phyloP scores from a whole-genome alignment of 64 coral and sea anemone species.

The Hydrozoanthus tunicans region DNA sequence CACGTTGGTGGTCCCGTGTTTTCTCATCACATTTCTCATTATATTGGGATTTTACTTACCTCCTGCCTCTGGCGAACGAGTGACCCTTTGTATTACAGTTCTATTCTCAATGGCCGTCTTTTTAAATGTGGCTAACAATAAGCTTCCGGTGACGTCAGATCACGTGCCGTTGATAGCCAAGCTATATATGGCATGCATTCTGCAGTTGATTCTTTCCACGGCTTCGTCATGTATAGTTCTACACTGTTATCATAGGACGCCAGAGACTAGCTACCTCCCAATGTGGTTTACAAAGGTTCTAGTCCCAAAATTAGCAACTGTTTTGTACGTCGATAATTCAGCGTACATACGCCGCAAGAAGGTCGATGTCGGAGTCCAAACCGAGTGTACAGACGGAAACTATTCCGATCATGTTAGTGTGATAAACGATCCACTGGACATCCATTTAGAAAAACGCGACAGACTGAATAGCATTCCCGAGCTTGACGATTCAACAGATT shows the following conservation, averaged over 20 bases:
- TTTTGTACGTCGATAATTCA: conserved; percentile 16
- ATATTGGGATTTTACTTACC: conserved; percentile 25
- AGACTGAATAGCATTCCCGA: conserved; percentile 16
- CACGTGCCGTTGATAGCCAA: conserved; percentile 50
- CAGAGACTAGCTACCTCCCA: conserved; percentile 5
- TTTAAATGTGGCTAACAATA: conserved; percentile 42
- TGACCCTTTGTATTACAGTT: conserved; percentile 17
- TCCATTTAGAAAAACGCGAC: not conserved
- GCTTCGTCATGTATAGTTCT: conserved; percentile 36
- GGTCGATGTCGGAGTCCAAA: conserved; percentile 5
- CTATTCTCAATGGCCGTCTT: conserved; percentile 43
- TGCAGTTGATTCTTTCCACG: conserved; percentile 42
- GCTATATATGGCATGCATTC: conserved; percentile 45
- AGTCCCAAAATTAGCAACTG: conserved; percentile 13
- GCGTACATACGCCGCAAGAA: not conserved
- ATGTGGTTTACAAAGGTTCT: conserved; percentile 32
- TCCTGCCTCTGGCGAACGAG: conserved; percentile 33
- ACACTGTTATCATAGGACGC: conserved; percentile 45
- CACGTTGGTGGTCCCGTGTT: conserved; percentile 14
- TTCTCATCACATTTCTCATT: conserved; percentile 11
- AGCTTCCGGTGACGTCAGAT: conserved; percentile 48
- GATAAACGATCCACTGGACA: not conserved
- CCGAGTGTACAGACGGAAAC: not conserved
- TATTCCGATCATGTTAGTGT: conserved; percentile 37
- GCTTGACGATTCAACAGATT: conserved; percentile 20